A percentile compares a stretch with the other conserved stretches of the same genome.
Conservation (phyloP, 53 echinoderm and acorn worm genomes). For the Luidia sarsii region DNA sequence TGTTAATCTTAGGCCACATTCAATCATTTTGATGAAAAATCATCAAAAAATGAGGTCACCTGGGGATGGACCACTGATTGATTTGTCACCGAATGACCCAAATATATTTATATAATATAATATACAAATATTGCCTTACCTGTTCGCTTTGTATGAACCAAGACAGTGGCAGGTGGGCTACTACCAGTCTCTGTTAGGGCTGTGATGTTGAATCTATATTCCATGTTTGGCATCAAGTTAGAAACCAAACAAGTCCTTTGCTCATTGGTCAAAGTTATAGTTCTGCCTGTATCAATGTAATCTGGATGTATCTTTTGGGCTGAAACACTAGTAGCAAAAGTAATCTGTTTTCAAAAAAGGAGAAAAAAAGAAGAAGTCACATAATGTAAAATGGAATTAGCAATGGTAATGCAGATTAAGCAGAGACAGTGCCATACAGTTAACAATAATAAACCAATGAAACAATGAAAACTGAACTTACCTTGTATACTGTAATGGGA, state of each 20-base stretch:
- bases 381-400: too few species aligned
- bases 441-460: too few species aligned
- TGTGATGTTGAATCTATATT: slow-evolving; percentile 82
- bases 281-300: slow-evolving; percentile 64
- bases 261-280: slow-evolving; percentile 21
- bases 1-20: background rate
- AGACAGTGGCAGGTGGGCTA: slow-evolving; percentile 77
- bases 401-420: too few species aligned
- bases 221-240: slow-evolving; percentile 81
- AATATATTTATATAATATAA: too few species aligned
- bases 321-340: slow-evolving; percentile 62
- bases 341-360: slow-evolving; percentile 57
- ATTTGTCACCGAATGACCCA: too few species aligned
- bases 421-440: too few species aligned
- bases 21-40: too few species aligned
- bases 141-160: slow-evolving; percentile 64
- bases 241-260: slow-evolving; percentile 39
- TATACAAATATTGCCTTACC: too few species aligned
- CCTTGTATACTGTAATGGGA: slow-evolving; percentile 56
- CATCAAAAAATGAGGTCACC: too few species aligned
- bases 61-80: too few species aligned
- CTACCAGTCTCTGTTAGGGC: slow-evolving; percentile 50
- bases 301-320: slow-evolving; percentile 51
- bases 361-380: too few species aligned
- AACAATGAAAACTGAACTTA: slow-evolving; percentile 27